phyloP scores from a whole-genome alignment of 1,140 invertebrate genomes.

The Homarus americanus region DNA sequence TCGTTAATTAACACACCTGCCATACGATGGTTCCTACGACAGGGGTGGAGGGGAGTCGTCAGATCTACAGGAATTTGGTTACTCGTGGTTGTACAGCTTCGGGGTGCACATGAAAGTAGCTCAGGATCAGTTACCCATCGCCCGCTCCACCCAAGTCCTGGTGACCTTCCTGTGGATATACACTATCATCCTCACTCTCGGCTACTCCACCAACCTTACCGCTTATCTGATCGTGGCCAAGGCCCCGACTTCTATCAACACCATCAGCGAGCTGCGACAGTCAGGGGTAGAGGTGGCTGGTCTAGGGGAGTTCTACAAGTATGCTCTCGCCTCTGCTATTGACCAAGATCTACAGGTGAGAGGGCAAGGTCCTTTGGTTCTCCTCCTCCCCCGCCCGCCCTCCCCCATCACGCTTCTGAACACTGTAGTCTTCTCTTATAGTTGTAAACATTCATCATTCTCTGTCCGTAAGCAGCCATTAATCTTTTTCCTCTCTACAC shows the following conservation, averaged over 20 bases:
- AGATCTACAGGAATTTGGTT: not conserved
- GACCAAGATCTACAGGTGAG: not conserved
- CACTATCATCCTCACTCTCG: constrained; percentile 45
- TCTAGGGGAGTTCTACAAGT: constrained; percentile 29
- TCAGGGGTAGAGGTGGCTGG: constrained; percentile 28
- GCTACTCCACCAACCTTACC: constrained; percentile 53
- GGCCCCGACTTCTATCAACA: constrained; percentile 20
- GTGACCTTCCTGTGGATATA: constrained; percentile 40
- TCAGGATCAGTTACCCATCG: not conserved
- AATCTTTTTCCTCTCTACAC: too few species aligned
- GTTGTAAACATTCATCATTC: too few species aligned
- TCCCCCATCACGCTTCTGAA: too few species aligned
- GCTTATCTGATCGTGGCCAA: constrained; percentile 43
- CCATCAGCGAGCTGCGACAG: constrained; percentile 4
- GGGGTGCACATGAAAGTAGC: constrained; percentile 20
- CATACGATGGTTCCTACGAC: too few species aligned
- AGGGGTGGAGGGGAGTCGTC: not conserved
- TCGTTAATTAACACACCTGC: too few species aligned
- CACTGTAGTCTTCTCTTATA: too few species aligned
- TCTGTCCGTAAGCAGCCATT: too few species aligned
- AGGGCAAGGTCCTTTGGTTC: too few species aligned
- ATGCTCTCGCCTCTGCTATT: not conserved
- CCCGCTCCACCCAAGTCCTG: not conserved
- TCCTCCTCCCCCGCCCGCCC: too few species aligned
- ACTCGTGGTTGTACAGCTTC: constrained; percentile 26